Evolutionary conservation across 1,140 invertebrate species (phyloP), one percentile per base, ranked within the genome.

Genomic region (Microplitis mediator): DNA sequence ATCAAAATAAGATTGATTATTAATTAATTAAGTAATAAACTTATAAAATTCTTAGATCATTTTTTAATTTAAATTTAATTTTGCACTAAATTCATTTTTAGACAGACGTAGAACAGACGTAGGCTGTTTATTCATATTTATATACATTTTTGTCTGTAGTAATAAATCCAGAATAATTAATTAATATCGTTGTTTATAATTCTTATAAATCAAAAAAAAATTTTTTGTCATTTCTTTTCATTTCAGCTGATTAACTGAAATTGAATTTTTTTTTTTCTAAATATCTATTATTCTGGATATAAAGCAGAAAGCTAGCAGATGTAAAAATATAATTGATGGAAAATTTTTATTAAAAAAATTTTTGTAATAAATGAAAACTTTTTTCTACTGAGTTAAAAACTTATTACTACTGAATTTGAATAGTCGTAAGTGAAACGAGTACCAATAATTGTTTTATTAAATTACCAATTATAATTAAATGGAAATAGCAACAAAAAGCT

Each of bases 81-180:
- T 6, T 60, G 74, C 74, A 75, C 65, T 74, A 74, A 74, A 69
- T 70, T 76, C 67, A 71, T 80, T 82, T 76, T 79, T 85, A 86
- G 86, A 86, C 85, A 87, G 85, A 87, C 85, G 83, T 84, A 87
- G 85, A 82, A 86, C 85, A 87, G 82, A 87, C 84, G 83, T 84
- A 86, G 83, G 85, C 84, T 81, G 82, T 39, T 8, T 39, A 8
- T 39, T 6, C 39, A 39, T 39, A 39, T 39, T 8, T 8, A 39
- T 39, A 39, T 39, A 23, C 2, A 23, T 23, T 81, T 83, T 82
- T 79, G 62, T n/a, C 3, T n/a, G 62, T 69, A 50, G 8, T 73
- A 32, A 31, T 56, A 52, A 16, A 87, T 86, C 86, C 86, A 87
- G 86, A 87, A 87, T 87, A 87, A 87, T 86, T 74, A 80, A 83